These are phyloP conservation scores for Typhlichthys subterraneus DNA, from an alignment of 2,797 vertebrate species.

Conservation along the genomic window DNA sequence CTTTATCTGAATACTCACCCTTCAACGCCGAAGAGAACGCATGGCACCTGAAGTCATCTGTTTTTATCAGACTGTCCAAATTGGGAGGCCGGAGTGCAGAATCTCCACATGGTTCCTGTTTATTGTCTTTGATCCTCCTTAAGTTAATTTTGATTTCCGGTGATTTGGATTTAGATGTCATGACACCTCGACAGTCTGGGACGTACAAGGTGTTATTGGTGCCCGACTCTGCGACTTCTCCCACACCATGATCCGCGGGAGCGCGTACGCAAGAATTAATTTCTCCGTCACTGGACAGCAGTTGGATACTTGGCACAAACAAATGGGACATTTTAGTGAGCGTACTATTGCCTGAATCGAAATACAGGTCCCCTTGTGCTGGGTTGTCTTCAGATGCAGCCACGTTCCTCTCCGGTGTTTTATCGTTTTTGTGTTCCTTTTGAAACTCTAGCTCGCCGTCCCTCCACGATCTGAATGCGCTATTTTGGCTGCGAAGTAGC, in stretches of 20 bases:
- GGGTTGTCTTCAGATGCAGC: constrained; percentile 64
- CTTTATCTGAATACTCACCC: constrained; percentile 83
- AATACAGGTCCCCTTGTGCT: constrained; percentile 60
- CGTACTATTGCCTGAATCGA: constrained; percentile 63
- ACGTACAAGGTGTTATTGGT: constrained; percentile 51
- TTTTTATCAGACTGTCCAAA: constrained; percentile 64
- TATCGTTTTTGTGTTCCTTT: constrained; percentile 77
- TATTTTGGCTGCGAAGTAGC: constrained; percentile 92
- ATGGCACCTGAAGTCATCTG: constrained; percentile 79
- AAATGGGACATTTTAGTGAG: constrained; percentile 92
- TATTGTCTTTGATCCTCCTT: constrained; percentile 77
- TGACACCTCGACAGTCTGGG: constrained; percentile 38
- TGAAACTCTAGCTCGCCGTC: constrained; percentile 85
- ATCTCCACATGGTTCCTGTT: constrained; percentile 78
- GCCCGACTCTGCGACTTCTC: constrained; percentile 27
- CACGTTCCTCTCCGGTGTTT: constrained; percentile 63
- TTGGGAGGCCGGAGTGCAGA: constrained; percentile 85
- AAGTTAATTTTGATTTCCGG: constrained; percentile 93
- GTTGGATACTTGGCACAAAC: constrained; percentile 91
- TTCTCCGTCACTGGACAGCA: constrained; percentile 75
- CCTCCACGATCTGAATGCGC: constrained; percentile 94
- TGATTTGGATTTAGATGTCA: constrained; percentile 81
- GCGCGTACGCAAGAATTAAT: constrained; percentile 61
- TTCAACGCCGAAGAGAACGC: constrained; percentile 71
- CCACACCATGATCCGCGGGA: constrained; percentile 24